Conservation (phyloP, 2,888 invertebrate genomes). For the Clivina fossor region DNA sequence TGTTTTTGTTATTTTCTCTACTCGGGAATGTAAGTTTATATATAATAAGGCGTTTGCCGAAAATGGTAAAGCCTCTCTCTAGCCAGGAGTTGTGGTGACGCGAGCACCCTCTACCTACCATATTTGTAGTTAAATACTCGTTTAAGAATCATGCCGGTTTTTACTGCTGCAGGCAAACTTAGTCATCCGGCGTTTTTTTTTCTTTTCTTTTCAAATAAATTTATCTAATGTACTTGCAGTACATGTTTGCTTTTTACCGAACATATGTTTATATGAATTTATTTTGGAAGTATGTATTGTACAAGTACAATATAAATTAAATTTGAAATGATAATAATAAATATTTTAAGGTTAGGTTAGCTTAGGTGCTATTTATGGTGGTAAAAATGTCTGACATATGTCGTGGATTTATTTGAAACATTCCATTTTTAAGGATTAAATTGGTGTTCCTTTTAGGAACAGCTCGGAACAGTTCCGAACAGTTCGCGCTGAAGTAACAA, state of each 20-base stretch:
- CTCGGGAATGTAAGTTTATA: too few relatives aligned
- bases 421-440: too few relatives aligned
- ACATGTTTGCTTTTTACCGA: not conserved
- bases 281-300: not conserved
- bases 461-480: too few relatives aligned
- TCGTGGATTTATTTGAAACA: too few relatives aligned
- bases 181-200: slow-evolving; percentile 18
- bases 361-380: too few relatives aligned
- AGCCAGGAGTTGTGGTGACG: slow-evolving; percentile 12
- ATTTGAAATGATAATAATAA: not conserved
- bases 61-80: too few relatives aligned
- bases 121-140: slow-evolving; percentile 25
- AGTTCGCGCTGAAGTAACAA: too few relatives aligned
- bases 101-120: slow-evolving; percentile 5
- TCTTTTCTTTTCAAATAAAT: not conserved
- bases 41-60: too few relatives aligned
- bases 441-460: too few relatives aligned
- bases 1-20: too few relatives aligned
- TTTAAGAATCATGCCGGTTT: slow-evolving; percentile 2
- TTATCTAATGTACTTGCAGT: not conserved
- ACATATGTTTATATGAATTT: not conserved
- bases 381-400: too few relatives aligned
- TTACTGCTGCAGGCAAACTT: slow-evolving; percentile 11
- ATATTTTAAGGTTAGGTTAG: too few relatives aligned
- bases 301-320: not conserved